Evolutionary conservation across 2,797 vertebrate genomes (phyloP).

Genomic region (Tokudaia tokunoshimensis): DNA sequence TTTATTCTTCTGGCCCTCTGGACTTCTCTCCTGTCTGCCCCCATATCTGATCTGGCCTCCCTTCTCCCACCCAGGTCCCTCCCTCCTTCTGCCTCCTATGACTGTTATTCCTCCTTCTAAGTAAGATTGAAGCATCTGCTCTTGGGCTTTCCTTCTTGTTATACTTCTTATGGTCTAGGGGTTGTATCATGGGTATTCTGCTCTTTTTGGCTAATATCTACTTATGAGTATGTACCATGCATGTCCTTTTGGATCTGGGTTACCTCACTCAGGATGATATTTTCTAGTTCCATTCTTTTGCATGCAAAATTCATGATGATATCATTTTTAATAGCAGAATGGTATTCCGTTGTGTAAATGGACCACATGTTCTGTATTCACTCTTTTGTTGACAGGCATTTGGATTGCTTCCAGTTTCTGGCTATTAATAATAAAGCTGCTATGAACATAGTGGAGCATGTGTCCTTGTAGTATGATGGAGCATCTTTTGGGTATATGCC

Average conservation of each 20-base stretch:
- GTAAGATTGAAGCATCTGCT: too few species aligned
- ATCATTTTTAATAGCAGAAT: not conserved
- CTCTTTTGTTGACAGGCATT: not conserved
- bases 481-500: not conserved
- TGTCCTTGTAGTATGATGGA: not conserved
- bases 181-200: not conserved
- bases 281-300: not conserved
- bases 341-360: not conserved
- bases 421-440: not conserved
- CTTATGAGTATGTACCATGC: not conserved
- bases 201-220: not conserved
- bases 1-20: not conserved
- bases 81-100: not conserved
- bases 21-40: not conserved
- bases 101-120: not conserved
- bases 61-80: accelerated
- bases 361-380: not conserved
- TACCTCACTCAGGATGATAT: not conserved
- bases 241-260: not conserved
- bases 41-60: not conserved
- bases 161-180: not conserved
- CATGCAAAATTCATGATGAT: not conserved
- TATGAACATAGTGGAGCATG: not conserved
- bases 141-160: not conserved
- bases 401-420: not conserved